phyloP scores from a whole-genome alignment of 2,888 invertebrate genomes.

The Plusia festucae region DNA sequence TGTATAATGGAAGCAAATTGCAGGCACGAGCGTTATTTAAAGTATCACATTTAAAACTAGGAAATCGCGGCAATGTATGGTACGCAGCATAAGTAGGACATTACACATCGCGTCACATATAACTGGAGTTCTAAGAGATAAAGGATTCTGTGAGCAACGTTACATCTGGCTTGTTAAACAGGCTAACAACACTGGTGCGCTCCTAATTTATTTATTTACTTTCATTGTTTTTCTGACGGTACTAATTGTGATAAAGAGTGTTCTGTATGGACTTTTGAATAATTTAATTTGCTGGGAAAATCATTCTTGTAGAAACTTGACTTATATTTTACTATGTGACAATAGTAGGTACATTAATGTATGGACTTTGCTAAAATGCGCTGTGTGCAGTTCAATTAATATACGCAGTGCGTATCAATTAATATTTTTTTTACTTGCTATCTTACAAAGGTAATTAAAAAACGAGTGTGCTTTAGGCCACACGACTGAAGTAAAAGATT shows the following conservation, averaged over 20 bases:
- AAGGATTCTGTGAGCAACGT: slow-evolving; percentile 22
- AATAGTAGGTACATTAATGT: too few relatives aligned
- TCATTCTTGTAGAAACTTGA: too few relatives aligned
- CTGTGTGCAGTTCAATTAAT: too few relatives aligned
- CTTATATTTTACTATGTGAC: too few relatives aligned
- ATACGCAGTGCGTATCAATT: too few relatives aligned
- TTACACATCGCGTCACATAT: slow-evolving; percentile 35
- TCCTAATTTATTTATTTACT: neutral
- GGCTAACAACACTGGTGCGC: neutral
- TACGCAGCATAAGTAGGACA: slow-evolving; percentile 26
- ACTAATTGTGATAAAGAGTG: slow-evolving; percentile 1
- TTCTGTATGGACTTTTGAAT: neutral
- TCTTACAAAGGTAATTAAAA: too few relatives aligned
- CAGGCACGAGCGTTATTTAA: slow-evolving; percentile 28
- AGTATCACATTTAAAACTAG: slow-evolving; percentile 39
- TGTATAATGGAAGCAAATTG: slow-evolving; percentile 39
- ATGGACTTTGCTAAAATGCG: too few relatives aligned
- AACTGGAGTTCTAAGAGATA: slow-evolving; percentile 23
- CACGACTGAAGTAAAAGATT: too few relatives aligned
- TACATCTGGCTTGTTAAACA: slow-evolving; percentile 9
- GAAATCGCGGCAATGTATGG: slow-evolving; percentile 32
- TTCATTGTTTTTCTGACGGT: neutral
- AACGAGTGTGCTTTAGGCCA: too few relatives aligned
- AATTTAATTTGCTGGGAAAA: neutral
- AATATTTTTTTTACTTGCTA: too few relatives aligned